These are phyloP conservation scores for Pagrus major DNA, from an alignment of 2,113 vertebrate genomes.

Conservation along the genomic window DNA sequence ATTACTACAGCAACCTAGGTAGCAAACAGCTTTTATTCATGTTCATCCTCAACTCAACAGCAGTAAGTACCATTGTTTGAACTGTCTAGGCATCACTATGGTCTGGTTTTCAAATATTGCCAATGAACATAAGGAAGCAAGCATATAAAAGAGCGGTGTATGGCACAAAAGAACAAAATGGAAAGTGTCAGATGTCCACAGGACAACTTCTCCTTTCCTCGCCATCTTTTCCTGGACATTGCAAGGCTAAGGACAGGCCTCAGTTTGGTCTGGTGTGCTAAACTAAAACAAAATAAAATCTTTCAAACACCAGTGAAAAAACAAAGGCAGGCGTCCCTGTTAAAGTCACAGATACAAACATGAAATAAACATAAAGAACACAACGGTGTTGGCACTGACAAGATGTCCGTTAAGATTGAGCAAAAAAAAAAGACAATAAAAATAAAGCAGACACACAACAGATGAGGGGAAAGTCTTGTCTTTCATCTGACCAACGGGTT, in stretches of 20 bases:
- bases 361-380: slow-evolving; percentile 59
- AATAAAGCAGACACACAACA: slow-evolving; percentile 26
- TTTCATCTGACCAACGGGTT: slow-evolving; percentile 55
- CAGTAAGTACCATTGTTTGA: slow-evolving; percentile 92
- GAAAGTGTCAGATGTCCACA: slow-evolving; percentile 73
- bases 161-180: slow-evolving; percentile 77
- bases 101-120: slow-evolving; percentile 84
- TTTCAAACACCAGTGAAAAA: slow-evolving; percentile 56
- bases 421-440: slow-evolving; percentile 27
- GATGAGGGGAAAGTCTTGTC: slow-evolving; percentile 51
- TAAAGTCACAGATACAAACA: slow-evolving; percentile 53
- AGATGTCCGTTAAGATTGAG: slow-evolving; percentile 68
- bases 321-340: slow-evolving; percentile 67
- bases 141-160: slow-evolving; percentile 71
- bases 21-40: slow-evolving; percentile 20
- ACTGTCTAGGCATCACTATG: slow-evolving; percentile 85
- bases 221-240: slow-evolving; percentile 66
- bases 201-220: slow-evolving; percentile 71
- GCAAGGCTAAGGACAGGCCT: slow-evolving; percentile 77
- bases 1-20: neutral
- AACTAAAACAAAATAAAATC: slow-evolving; percentile 26
- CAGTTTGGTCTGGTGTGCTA: slow-evolving; percentile 74
- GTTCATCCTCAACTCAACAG: slow-evolving; percentile 3
- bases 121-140: slow-evolving; percentile 76
- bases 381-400: slow-evolving; percentile 81